Percentiles rank a stretch among this genome's conserved stretches.
These are phyloP conservation scores for Entomyzon cyanotis DNA, from an alignment of 2,113 vertebrate species.

Conservation along the genomic window DNA sequence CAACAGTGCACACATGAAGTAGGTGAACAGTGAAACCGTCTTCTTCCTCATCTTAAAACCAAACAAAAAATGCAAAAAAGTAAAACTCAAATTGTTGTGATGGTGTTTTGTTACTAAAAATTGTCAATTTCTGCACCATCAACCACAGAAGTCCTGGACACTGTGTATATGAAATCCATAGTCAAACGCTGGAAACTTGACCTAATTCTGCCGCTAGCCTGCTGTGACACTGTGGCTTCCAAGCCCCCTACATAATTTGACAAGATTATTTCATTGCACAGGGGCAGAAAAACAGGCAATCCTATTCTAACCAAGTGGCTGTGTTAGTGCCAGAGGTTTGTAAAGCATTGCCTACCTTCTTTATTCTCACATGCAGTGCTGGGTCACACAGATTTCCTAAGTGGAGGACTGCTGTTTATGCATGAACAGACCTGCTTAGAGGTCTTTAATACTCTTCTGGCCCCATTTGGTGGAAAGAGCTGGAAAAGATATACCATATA, in stretches of 20 bases:
- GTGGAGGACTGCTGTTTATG: neutral
- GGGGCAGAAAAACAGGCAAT: neutral
- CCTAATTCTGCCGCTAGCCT: neutral
- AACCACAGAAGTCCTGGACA: neutral
- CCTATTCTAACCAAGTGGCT: neutral
- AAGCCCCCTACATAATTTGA: neutral
- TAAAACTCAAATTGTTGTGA: fast-evolving
- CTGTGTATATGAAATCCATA: neutral
- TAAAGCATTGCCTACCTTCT: neutral
- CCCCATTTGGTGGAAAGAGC: neutral
- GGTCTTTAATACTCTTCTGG: neutral
- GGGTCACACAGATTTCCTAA: neutral
- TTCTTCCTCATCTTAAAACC: neutral
- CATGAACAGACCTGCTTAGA: neutral
- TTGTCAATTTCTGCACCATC: neutral
- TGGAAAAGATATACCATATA: neutral
- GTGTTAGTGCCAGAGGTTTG: neutral
- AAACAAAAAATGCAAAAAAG: fast-evolving
- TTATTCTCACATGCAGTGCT: neutral
- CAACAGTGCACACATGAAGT: fast-evolving
- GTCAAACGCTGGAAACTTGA: neutral
- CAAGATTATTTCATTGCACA: fast-evolving
- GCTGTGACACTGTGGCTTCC: neutral
- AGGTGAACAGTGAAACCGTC: neutral
- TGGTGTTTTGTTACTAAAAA: neutral